phyloP scores from a whole-genome alignment of 2,888 invertebrate species.

The Sipha maydis region DNA sequence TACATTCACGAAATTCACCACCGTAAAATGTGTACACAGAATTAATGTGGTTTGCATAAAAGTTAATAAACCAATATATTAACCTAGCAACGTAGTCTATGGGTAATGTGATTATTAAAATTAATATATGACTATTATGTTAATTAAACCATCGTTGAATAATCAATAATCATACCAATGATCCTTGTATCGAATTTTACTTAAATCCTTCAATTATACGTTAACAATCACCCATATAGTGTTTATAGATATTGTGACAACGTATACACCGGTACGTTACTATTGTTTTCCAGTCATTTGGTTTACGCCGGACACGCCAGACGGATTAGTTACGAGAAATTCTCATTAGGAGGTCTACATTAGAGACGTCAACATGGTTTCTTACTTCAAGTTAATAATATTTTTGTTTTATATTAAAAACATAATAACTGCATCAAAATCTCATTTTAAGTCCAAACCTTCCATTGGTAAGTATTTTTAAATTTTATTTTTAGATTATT shows the following conservation, averaged over 20 bases:
- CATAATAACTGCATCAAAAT: slow-evolving; percentile 6
- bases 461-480: slow-evolving; percentile 9
- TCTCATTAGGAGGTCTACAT: background rate
- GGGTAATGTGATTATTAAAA: background rate
- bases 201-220: slow-evolving; percentile 55
- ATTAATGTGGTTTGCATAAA: slow-evolving; percentile 15
- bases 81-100: slow-evolving; percentile 10
- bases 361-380: slow-evolving; percentile 30
- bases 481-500: background rate
- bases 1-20: slow-evolving; percentile 5
- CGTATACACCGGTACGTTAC: background rate
- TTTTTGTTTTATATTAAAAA: slow-evolving; percentile 1
- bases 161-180: background rate
- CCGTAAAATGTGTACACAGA: background rate
- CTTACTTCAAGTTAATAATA: background rate
- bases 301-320: slow-evolving; percentile 40
- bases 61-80: background rate
- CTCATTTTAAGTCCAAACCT: background rate
- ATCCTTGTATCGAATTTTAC: slow-evolving; percentile 54
- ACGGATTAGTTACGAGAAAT: slow-evolving; percentile 31
- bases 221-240: slow-evolving; percentile 22
- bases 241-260: slow-evolving; percentile 46
- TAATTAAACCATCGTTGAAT: background rate
- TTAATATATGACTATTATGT: background rate
- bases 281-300: slow-evolving; percentile 49